Percentiles rank a stretch among this genome's conserved stretches.
Evolutionary conservation across 2,113 vertebrate species (phyloP).

Genomic region (Gallinago media): DNA sequence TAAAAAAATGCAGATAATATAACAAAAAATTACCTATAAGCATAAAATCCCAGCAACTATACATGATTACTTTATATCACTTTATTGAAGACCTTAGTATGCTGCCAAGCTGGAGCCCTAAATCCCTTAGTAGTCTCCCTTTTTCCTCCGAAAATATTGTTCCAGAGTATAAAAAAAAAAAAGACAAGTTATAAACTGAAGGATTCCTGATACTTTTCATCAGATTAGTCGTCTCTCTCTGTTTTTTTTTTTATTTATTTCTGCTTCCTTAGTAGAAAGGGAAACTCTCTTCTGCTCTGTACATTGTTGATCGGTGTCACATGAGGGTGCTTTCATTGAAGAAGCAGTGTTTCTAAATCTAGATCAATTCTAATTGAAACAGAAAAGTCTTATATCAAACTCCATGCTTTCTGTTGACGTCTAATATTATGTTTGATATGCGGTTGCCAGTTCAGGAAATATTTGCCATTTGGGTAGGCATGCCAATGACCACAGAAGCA

Average conservation of each 20-base stretch:
- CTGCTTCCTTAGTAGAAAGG: background rate
- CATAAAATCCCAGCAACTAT: background rate
- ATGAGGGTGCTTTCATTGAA: background rate
- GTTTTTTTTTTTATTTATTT: background rate
- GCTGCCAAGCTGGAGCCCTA: background rate
- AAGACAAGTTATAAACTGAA: background rate
- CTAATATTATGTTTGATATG: too few species aligned
- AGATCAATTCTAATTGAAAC: background rate
- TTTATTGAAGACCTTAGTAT: background rate
- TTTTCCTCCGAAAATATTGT: background rate
- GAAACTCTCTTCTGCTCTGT: background rate
- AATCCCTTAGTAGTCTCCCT: background rate
- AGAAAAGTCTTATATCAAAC: background rate
- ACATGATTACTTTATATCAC: background rate
- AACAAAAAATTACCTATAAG: background rate
- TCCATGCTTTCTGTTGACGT: background rate
- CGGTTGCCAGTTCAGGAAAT: background rate
- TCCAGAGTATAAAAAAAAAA: background rate
- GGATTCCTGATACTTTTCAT: background rate
- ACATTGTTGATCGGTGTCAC: background rate
- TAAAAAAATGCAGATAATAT: background rate
- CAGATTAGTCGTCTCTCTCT: background rate
- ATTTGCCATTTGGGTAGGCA: background rate
- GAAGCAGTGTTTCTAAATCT: background rate
- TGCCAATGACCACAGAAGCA: background rate